Evolutionary conservation across 2,113 vertebrate species (phyloP).

Genomic region (Stigmatopora nigra): DNA sequence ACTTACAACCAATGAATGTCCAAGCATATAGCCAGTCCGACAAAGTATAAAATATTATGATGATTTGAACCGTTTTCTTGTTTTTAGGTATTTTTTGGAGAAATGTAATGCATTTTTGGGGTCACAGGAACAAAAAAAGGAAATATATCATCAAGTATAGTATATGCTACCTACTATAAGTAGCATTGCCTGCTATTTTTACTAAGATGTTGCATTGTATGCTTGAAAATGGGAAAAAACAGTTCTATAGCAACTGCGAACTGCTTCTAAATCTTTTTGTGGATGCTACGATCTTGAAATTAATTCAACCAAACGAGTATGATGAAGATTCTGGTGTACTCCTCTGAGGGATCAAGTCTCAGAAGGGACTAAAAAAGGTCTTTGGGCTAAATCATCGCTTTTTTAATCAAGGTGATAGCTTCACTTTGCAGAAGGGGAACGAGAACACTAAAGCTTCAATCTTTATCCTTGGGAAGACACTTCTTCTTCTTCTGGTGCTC

Average conservation of each 20-base stretch:
- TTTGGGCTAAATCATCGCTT: background rate
- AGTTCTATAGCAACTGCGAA: too few relatives aligned
- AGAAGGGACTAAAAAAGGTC: background rate
- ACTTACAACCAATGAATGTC: background rate
- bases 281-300: background rate
- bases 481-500: conserved; percentile 31
- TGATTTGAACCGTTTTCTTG: too few relatives aligned
- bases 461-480: background rate
- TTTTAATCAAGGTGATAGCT: background rate
- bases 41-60: too few relatives aligned
- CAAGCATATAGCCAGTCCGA: too few relatives aligned
- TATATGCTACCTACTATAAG: too few relatives aligned
- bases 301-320: background rate
- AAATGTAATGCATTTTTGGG: too few relatives aligned
- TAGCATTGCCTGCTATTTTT: too few relatives aligned
- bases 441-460: conserved; percentile 26
- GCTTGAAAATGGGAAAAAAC: too few relatives aligned
- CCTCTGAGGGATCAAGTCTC: conserved; percentile 25
- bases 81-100: too few relatives aligned
- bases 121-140: too few relatives aligned
- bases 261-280: background rate
- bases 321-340: background rate
- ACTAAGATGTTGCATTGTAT: too few relatives aligned
- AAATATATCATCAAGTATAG: too few relatives aligned
- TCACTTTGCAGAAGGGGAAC: conserved; percentile 8